Conservation (phyloP, 2,113 vertebrate species). For the Xiphorhynchus elegans region DNA sequence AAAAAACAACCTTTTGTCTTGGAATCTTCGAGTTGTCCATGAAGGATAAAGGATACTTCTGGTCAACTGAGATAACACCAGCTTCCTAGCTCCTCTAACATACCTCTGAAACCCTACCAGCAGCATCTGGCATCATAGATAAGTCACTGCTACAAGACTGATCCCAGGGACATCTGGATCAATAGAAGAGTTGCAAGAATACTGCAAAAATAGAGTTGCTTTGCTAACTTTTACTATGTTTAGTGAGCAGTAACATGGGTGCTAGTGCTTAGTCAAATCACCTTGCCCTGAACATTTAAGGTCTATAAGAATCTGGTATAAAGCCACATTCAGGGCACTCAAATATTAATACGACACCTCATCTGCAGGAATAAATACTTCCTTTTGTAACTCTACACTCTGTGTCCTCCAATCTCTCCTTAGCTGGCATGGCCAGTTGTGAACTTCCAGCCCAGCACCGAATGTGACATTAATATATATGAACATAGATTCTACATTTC, state of each 20-base stretch:
- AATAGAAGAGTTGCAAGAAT: background rate
- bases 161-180: background rate
- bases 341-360: background rate
- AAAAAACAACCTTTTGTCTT: background rate
- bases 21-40: background rate
- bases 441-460: background rate
- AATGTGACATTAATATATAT: background rate
- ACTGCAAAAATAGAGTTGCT: background rate
- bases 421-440: background rate
- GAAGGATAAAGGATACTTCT: background rate
- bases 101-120: background rate
- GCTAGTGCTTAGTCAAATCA: background rate
- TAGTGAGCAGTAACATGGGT: background rate
- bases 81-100: background rate
- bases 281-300: background rate
- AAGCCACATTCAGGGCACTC: background rate
- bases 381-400: background rate
- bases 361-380: background rate
- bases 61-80: background rate
- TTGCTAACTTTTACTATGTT: background rate
- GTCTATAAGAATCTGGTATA: background rate
- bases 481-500: background rate
- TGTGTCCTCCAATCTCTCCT: background rate
- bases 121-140: accelerated
- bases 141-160: background rate